Percentiles rank a stretch among this genome's conserved stretches.
These are phyloP conservation scores for Urosaurus nigricauda DNA, from an alignment of 2,797 vertebrate genomes.

Conservation along the genomic window DNA sequence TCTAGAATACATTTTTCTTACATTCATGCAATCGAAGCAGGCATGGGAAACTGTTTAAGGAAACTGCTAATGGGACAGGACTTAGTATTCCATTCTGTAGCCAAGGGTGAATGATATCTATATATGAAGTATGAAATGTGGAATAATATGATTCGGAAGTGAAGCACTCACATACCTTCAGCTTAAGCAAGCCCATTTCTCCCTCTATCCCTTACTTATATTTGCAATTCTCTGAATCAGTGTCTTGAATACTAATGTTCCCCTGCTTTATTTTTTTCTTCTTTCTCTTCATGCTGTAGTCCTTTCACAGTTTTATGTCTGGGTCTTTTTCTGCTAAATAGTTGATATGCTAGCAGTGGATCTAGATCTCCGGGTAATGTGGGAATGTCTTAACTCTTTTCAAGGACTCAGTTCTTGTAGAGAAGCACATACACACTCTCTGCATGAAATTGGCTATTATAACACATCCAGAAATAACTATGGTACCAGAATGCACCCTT, in stretches of 20 bases:
- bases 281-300: neutral
- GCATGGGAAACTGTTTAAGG: neutral
- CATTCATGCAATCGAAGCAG: constrained; percentile 26
- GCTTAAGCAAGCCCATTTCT: neutral
- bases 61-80: constrained; percentile 6
- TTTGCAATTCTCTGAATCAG: constrained; percentile 17
- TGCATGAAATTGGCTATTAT: neutral
- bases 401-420: neutral
- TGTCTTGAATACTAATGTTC: neutral
- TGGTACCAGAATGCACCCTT: neutral
- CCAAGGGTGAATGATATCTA: constrained; percentile 16
- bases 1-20: neutral
- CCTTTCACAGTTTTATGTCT: neutral
- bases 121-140: neutral
- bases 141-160: constrained; percentile 6
- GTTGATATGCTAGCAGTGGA: neutral
- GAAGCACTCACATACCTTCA: constrained; percentile 11
- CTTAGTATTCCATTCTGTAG: neutral
- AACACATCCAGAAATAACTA: neutral
- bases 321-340: neutral
- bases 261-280: neutral
- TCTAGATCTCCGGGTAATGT: neutral
- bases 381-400: neutral
- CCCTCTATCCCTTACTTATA: neutral
- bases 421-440: neutral